A percentile compares a stretch with the other conserved stretches of the same genome.
These are phyloP conservation scores for Malurus alboscapulatus DNA, from an alignment of 2,113 vertebrate species.

Conservation along the genomic window DNA sequence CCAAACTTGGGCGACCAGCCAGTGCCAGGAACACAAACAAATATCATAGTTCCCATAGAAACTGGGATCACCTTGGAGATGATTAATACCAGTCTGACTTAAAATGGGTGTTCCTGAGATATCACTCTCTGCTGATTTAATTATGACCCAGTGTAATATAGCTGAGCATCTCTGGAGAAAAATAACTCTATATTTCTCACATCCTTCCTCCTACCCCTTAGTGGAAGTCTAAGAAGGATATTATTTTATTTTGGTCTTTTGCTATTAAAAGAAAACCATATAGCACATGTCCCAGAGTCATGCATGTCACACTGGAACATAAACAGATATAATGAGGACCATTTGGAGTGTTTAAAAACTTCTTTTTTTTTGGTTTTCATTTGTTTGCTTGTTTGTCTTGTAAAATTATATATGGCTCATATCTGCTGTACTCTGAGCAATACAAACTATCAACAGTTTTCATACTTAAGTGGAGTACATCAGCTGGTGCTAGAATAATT, in stretches of 20 bases:
- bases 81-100: slow-evolving; percentile 68
- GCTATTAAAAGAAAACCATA: background rate
- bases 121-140: slow-evolving; percentile 60
- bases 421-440: background rate
- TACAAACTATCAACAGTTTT: background rate
- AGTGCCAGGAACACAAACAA: slow-evolving; percentile 67
- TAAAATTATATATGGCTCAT: background rate
- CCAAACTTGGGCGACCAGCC: slow-evolving; percentile 47
- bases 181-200: background rate
- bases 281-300: background rate
- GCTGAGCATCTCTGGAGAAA: slow-evolving; percentile 24
- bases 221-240: background rate
- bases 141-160: slow-evolving; percentile 41
- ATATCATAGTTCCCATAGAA: slow-evolving; percentile 73
- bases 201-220: background rate
- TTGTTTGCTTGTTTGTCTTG: background rate
- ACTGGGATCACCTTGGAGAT: slow-evolving; percentile 78
- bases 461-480: background rate
- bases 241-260: background rate
- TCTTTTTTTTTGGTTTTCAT: rapidly evolving
- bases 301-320: background rate
- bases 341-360: background rate
- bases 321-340: background rate
- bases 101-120: slow-evolving; percentile 33
- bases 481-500: background rate